Evolutionary conservation across 2,888 invertebrate genomes (phyloP).

Genomic region (Andrena chrysosceles): DNA sequence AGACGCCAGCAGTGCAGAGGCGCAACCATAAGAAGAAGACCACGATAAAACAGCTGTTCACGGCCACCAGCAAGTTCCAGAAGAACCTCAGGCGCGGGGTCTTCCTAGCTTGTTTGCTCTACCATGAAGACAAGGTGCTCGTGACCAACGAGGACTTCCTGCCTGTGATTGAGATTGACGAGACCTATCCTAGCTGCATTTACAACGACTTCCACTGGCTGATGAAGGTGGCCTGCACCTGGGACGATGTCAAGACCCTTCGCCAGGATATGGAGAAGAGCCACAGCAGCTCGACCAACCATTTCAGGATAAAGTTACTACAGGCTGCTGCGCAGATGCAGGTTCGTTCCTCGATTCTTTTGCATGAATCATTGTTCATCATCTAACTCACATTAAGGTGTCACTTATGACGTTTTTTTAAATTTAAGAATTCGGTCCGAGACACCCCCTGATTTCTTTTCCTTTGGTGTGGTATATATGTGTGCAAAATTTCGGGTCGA

Average conservation of each 20-base stretch:
- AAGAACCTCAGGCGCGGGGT: constrained; percentile 97
- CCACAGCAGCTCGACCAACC: constrained; percentile 93
- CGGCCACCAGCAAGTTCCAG: constrained; percentile 98
- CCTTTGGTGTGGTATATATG: too few species aligned
- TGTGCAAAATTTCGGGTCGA: too few species aligned
- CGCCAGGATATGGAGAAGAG: constrained; percentile 98
- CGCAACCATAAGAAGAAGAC: constrained; percentile 94
- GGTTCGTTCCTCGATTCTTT: constrained; percentile 72
- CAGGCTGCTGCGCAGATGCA: constrained; percentile 97
- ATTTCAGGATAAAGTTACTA: constrained; percentile 96
- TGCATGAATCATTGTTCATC: background rate
- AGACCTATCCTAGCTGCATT: constrained; percentile 96
- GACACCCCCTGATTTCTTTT: too few species aligned
- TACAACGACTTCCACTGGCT: constrained; percentile 98
- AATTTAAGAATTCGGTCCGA: too few species aligned
- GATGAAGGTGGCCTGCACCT: constrained; percentile 98
- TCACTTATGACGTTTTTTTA: background rate
- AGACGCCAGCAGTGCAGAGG: constrained; percentile 88
- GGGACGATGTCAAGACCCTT: constrained; percentile 97
- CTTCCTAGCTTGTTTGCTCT: constrained; percentile 96
- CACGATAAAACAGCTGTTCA: constrained; percentile 97
- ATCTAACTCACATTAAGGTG: too few species aligned
- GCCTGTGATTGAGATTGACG: constrained; percentile 98
- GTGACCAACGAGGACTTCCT: constrained; percentile 99
- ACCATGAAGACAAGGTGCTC: constrained; percentile 97